Evolutionary conservation across 2,888 invertebrate genomes (phyloP).

Genomic region (Pilophorus perplexus): DNA sequence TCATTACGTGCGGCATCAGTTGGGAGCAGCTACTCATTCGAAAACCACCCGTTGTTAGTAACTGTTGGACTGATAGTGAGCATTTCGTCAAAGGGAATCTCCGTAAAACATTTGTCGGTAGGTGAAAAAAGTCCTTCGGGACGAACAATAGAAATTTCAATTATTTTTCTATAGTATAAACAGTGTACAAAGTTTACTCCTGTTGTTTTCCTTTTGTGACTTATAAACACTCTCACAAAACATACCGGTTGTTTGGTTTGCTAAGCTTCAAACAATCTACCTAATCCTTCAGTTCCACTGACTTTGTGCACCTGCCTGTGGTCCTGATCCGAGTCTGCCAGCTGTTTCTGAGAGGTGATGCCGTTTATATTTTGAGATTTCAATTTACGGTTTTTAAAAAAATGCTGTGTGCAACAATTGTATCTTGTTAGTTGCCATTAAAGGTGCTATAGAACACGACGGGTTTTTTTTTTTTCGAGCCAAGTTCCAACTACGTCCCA

Average conservation of each 20-base stretch:
- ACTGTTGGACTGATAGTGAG: no score
- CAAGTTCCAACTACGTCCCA: no score
- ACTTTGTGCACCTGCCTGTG: neutral
- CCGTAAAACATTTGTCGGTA: no score
- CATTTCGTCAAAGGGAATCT: no score
- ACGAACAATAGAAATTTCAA: no score
- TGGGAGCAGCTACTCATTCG: neutral
- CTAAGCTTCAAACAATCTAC: no score
- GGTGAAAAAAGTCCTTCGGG: no score
- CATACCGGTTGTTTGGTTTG: no score
- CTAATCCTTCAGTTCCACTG: neutral
- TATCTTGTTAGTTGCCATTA: constrained; percentile 20
- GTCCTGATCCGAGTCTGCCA: neutral
- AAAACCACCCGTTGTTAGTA: neutral
- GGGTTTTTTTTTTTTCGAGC: no score
- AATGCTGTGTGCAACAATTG: constrained; percentile 14
- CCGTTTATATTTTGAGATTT: neutral
- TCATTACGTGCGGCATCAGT: neutral
- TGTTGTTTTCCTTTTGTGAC: neutral
- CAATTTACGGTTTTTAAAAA: neutral
- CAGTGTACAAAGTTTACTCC: neutral
- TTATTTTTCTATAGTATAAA: neutral
- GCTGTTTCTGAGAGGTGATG: neutral
- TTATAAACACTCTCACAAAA: neutral
- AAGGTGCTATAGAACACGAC: constrained; percentile 14